Base-by-base conservation (phyloP, 2,797 vertebrate species). In the Hippopotamyrus pictus region DNA sequence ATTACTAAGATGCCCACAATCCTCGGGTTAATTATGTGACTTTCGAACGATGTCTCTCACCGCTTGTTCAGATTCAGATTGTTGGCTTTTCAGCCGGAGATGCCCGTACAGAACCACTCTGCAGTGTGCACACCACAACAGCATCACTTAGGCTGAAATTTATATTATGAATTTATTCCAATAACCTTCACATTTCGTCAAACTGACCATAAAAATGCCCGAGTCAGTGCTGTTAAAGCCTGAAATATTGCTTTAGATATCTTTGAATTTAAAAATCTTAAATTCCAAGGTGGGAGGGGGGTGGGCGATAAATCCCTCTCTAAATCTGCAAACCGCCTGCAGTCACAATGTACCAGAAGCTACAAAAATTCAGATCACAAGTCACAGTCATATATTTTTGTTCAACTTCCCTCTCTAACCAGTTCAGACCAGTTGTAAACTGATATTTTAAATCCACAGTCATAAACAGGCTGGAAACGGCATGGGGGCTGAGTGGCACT, bases 201-300 rank as follows among this genome's bases (percentile, higher is more conserved):
- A 2, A 86, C 25, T 54, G 51, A 22, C 14, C n/a, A 54, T 33
- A 53, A 86, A 79, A 48, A 76, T 76, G 69, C 69, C 65, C 14
- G 1, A 25, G 33, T 53, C 17, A 22, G 11, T 73, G n/a, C 46
- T 22, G 41, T 19, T 88, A 88, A 37, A 85, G 25, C 82, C 44
- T 79, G 59, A 41, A 90, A 90, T 79, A 82, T 53, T 65, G 3
- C 53, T 86, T 89, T 89, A 54, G n/a, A 89, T 48, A 86, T 79
- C 65, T 79, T 33, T 48, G 29, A 59, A 33, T 41, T 87, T 87
- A 41, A 86, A 86, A 51, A 86, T 11, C 8, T n/a, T 51, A 76
- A 33, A 33, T 62, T 48, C 84, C 19, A 85, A 41, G 33, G 14
- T 73, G 12, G 29, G 65, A 29, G 62, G 11, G 33, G 79, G 54